A percentile compares a stretch with the other conserved stretches of the same genome.
Conservation (phyloP, 2,888 invertebrate species). For the Cylindroiulus punctatus region DNA sequence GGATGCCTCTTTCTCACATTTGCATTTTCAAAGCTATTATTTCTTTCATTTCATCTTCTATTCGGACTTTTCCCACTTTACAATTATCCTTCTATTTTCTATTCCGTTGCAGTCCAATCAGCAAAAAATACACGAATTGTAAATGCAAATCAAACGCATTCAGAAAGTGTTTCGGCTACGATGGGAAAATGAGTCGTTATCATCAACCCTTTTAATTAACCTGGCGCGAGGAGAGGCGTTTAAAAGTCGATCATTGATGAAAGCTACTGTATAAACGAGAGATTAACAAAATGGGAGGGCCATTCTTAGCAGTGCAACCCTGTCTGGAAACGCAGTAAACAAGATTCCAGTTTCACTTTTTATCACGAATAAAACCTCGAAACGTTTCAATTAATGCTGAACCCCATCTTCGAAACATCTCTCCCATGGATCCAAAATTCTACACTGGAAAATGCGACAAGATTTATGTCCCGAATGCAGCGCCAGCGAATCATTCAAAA, state of each 20-base stretch:
- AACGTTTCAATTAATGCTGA: background rate
- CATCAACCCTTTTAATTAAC: constrained; percentile 8
- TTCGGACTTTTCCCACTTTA: background rate
- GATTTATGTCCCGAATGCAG: background rate
- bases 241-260: background rate
- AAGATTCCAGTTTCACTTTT: background rate
- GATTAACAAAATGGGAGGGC: background rate
- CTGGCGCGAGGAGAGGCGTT: background rate
- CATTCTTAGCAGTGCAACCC: background rate
- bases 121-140: too few relatives aligned
- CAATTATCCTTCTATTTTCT: background rate
- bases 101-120: background rate
- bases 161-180: background rate
- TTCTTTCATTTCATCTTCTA: background rate
- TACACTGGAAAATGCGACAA: background rate
- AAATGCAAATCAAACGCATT: background rate
- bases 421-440: background rate
- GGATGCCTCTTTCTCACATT: background rate
- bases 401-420: background rate
- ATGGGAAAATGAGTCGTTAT: constrained; percentile 21
- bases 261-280: constrained; percentile 1
- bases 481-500: background rate
- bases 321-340: background rate
- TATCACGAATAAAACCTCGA: background rate
- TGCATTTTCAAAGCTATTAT: background rate